Conservation (phyloP, 1,140 invertebrate genomes). For the Proctacanthus coquilletti region DNA sequence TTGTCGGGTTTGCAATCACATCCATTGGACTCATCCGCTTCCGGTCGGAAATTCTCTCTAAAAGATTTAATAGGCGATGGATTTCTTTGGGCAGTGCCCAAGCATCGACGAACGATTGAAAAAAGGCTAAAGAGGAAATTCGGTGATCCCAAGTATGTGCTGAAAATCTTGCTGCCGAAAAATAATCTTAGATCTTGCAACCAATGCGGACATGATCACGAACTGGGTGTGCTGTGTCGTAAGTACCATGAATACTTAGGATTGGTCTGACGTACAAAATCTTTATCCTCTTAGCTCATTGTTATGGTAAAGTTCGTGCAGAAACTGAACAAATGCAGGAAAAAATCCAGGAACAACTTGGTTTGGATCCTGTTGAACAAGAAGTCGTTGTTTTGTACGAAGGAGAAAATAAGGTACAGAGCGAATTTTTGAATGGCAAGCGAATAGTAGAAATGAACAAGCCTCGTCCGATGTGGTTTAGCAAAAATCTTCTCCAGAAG, state of each 20-base stretch:
- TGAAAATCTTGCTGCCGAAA: slow-evolving; percentile 53
- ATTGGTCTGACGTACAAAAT: background rate
- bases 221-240: slow-evolving; percentile 63
- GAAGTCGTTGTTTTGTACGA: slow-evolving; percentile 74
- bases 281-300: slow-evolving; percentile 41
- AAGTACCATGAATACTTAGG: slow-evolving; percentile 26
- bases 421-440: slow-evolving; percentile 42
- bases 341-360: slow-evolving; percentile 51
- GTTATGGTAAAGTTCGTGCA: slow-evolving; percentile 60
- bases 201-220: slow-evolving; percentile 67
- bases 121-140: slow-evolving; percentile 53
- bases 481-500: slow-evolving; percentile 64
- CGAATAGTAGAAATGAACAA: slow-evolving; percentile 58
- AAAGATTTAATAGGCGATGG: slow-evolving; percentile 52
- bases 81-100: slow-evolving; percentile 70
- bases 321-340: slow-evolving; percentile 68
- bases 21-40: no score
- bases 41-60: slow-evolving; percentile 31
- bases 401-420: slow-evolving; percentile 46
- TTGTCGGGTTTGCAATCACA: no score
- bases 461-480: slow-evolving; percentile 60
- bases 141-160: slow-evolving; percentile 42
- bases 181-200: slow-evolving; percentile 57
- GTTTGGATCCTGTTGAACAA: slow-evolving; percentile 55
- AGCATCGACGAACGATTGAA: slow-evolving; percentile 55